Conservation (phyloP, 2,797 vertebrate genomes). For the Mus minutoides region DNA sequence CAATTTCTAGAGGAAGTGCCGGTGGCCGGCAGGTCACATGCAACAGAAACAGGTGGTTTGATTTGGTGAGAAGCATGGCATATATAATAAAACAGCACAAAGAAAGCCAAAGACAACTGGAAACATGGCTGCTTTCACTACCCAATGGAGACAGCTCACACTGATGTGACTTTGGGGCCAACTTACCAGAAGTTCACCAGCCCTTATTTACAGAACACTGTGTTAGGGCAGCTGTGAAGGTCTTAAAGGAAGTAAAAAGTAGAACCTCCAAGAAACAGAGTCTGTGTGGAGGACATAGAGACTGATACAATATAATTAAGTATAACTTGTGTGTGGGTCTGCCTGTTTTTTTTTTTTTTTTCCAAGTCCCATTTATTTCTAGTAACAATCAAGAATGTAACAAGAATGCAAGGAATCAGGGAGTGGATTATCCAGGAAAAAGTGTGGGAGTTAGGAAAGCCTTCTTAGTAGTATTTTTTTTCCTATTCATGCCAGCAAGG, state of each 20-base stretch:
- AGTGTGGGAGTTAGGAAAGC: neutral
- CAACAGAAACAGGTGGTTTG: slow-evolving; percentile 63
- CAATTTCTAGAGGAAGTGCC: slow-evolving; percentile 54
- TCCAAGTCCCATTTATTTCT: neutral
- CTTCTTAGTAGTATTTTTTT: slow-evolving; percentile 4
- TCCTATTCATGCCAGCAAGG: neutral
- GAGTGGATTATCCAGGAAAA: slow-evolving; percentile 48
- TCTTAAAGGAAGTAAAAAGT: slow-evolving; percentile 47
- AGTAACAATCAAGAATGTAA: slow-evolving; percentile 30
- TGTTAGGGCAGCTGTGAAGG: slow-evolving; percentile 7
- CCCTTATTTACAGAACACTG: slow-evolving; percentile 48
- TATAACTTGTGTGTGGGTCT: neutral
- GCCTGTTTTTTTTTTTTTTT: neutral
- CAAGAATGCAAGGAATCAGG: slow-evolving; percentile 49
- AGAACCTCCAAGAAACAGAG: slow-evolving; percentile 53
- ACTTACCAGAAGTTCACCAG: slow-evolving; percentile 45
- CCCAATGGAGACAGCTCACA: neutral
- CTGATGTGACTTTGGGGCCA: slow-evolving; percentile 37
- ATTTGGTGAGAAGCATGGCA: slow-evolving; percentile 31
- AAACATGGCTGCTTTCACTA: slow-evolving; percentile 17
- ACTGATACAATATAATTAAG: neutral
- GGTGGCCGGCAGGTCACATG: slow-evolving; percentile 35
- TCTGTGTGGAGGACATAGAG: neutral
- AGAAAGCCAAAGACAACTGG: slow-evolving; percentile 66
- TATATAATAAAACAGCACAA: slow-evolving; percentile 55